A percentile compares a stretch with the other conserved stretches of the same genome.
Evolutionary conservation across 1,140 invertebrate species (phyloP).

Genomic region (Lordiphosa stackelbergi): DNA sequence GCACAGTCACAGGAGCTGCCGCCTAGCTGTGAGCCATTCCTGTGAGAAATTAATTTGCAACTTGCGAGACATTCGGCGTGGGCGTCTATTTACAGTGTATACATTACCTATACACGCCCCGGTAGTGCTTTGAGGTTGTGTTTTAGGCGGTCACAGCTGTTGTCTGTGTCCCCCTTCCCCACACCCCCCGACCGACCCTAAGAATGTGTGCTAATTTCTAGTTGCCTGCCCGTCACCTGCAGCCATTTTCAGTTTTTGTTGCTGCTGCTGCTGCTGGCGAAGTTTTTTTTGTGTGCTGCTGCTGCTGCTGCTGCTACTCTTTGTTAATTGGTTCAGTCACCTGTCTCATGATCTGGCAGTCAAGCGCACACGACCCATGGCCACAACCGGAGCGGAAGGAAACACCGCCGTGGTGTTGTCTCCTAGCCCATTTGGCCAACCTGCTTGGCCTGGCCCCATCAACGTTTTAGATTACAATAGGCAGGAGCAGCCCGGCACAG

Average conservation of each 20-base stretch:
- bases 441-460: conserved; percentile 40
- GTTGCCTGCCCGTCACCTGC: conserved; percentile 53
- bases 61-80: conserved; percentile 70
- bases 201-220: conserved; percentile 64
- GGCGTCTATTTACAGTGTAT: conserved; percentile 72
- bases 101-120: conserved; percentile 61
- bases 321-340: conserved; percentile 77
- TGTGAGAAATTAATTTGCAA: conserved; percentile 77
- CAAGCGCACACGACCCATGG: conserved; percentile 68
- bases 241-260: conserved; percentile 60
- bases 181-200: conserved; percentile 2
- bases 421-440: conserved; percentile 41
- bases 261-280: conserved; percentile 14
- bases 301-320: conserved; percentile 40
- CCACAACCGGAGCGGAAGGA: conserved; percentile 45
- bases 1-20: conserved; percentile 12
- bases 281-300: conserved; percentile 19
- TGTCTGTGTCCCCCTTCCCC: too few species aligned
- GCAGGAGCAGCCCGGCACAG: conserved; percentile 27
- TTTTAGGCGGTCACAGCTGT: conserved; percentile 54
- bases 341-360: conserved; percentile 73
- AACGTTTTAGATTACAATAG: conserved; percentile 74
- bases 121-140: conserved; percentile 32
- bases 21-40: conserved; percentile 38
- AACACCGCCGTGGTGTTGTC: conserved; percentile 22